Evolutionary conservation across 2,888 invertebrate genomes (phyloP).

Genomic region (Meta bourneti): DNA sequence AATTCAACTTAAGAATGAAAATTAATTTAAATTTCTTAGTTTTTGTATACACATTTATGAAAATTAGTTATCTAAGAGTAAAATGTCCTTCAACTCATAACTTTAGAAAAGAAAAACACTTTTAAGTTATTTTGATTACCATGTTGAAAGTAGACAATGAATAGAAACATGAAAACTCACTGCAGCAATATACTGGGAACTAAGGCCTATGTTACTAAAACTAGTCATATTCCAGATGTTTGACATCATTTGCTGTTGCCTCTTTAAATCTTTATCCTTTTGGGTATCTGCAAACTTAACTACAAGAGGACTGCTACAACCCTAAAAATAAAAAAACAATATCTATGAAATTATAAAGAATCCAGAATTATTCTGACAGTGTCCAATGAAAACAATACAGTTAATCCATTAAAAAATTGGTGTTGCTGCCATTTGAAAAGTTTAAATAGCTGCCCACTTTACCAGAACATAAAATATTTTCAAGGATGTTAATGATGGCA

Average conservation of each 20-base stretch:
- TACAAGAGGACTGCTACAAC: slow-evolving; percentile 97
- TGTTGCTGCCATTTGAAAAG: too few relatives aligned
- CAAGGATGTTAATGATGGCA: too few relatives aligned
- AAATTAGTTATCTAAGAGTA: neutral
- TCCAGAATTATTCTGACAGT: too few relatives aligned
- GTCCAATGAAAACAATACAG: too few relatives aligned
- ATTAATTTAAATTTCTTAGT: neutral
- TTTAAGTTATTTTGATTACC: too few relatives aligned
- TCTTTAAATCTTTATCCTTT: slow-evolving; percentile 98
- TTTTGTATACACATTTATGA: neutral
- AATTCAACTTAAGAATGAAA: neutral
- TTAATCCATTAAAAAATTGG: too few relatives aligned
- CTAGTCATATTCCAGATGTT: slow-evolving; percentile 92
- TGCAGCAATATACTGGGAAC: slow-evolving; percentile 84
- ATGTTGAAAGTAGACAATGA: too few relatives aligned
- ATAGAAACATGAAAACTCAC: slow-evolving; percentile 78
- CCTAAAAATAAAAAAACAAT: slow-evolving; percentile 82
- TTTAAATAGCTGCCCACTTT: too few relatives aligned
- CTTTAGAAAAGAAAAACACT: neutral
- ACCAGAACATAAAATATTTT: too few relatives aligned
- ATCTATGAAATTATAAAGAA: neutral
- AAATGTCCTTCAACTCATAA: neutral
- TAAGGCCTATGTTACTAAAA: slow-evolving; percentile 83
- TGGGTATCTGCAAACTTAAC: slow-evolving; percentile 99
- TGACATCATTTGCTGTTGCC: slow-evolving; percentile 94